Evolutionary conservation across 2,888 invertebrate species (phyloP), one percentile per base, ranked within the genome.

Genomic region (Liposcelis brunnea): DNA sequence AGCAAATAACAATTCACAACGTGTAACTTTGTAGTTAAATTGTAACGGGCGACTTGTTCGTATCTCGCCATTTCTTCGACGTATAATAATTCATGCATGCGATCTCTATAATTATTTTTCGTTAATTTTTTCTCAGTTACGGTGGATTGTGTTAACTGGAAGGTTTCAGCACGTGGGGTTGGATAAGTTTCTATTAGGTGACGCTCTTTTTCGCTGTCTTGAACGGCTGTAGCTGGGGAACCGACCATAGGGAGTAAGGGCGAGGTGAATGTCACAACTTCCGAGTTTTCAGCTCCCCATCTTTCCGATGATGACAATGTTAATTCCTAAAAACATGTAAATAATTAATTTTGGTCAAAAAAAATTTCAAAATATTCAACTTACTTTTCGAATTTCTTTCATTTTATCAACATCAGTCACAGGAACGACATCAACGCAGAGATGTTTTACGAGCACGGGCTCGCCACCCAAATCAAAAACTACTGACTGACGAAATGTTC

Each of bases 31-130:
- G 76, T 70, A 37, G 71, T 71, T 42, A 80, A 67, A 61, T 81
- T 82, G 58, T 75, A 81, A 47, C 77, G 68, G 0, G 79, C 72
- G 18, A 77, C 71, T 59, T 77, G 74, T 55, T 79, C 76, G 52
- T 71, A 70, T 52, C 82, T 71, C 2, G 82, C 80, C 61, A 83
- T 73, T 62, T 85, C 84, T 61, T 85, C 85, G 19, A 83, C 73
- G 52, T 72, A 75, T 2, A 85, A 64, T 54, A 85, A 61, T 54
- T 81, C 80, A 56, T 84, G 83, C 67, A 82, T 77, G 52, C 81
- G 70, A 6, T 70, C 72, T 33, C 75, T 67, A 58, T 85, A 85
- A 58, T 81, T 83, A 50, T 74, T 74, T 50, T 71, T 70, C 1
- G 76, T 77, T 42, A 75, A 62, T 36, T 67, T 65, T 51, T 69